Evolutionary conservation across 2,113 vertebrate species (phyloP), one percentile per base, ranked within the genome.

Genomic region (Sula dactylatra): DNA sequence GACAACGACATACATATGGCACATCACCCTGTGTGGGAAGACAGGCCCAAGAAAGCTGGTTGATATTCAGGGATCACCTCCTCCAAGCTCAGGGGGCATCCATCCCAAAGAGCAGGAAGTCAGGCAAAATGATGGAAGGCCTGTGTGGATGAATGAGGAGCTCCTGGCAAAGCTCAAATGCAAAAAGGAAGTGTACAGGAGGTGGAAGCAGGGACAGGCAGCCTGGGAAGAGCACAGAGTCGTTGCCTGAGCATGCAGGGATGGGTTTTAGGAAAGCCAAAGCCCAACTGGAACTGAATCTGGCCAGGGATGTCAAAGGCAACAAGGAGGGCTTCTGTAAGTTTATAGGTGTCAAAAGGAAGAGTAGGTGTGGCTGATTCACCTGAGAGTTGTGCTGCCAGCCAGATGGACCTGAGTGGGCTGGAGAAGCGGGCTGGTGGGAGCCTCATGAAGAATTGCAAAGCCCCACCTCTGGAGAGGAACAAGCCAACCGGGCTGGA

Each of bases 1-100:
- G 34, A 9, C 34, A 38, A 4, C 1, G 8, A 22, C 29, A 18
- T n/a, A 16, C 1, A 1, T 9, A 7, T 4, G 17, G 24, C 50
- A 19, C 22, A 3, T 0, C 4, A 26, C 24, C 7, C 66, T 32
- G 4, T 36, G 38, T 45, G 47, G 40, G 32, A 73, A 31, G 21
- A 36, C 32, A 16, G 40, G 34, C 58, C 50, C 32, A 36, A 18
- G 25, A 24, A 45, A 7, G 27, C 34, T 32, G 42, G 25, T 9
- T 56, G 19, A 2, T 59, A 12, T 11, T 26, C 10, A 11, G n/a
- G 27, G 9, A 25, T 40, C n/a, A 4, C 20, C 38, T 54, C 24
- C 52, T 70, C 15, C 8, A 6, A 18, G 32, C 36, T 45, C 19
- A 8, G 45, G 47, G 45, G 34, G 21, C 7, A 5, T 59, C 72